Evolutionary conservation across 2,888 invertebrate genomes (phyloP), one percentile per base, ranked within the genome.

Genomic region (Rhingia rostrata): DNA sequence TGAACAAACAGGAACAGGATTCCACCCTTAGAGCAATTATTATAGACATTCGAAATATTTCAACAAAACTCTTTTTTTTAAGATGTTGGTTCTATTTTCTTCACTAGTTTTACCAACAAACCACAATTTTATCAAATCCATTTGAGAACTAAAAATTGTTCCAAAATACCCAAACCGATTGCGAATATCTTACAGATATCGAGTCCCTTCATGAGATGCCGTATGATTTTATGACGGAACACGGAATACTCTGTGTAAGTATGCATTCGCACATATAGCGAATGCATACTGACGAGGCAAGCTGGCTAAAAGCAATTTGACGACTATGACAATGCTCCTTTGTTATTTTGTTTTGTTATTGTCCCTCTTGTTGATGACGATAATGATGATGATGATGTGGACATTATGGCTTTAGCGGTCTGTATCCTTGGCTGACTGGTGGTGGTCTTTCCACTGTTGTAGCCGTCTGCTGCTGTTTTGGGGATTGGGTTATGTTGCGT

Each of bases 341-440:
- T 22, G 22, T 22, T 22, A 22, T 22, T 22, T 22, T 22, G 22
- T 22, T 63, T 67, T 61, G 72, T 61, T 67, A 61, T 61, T 66
- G 47, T 72, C 66, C 61, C 41, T 41, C 43, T 61, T 61, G 70
- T 54, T 49, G 80, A 63, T 56, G 67, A 80, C 37, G 37, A 73
- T 45, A 47, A 73, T 54, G 64, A 69, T 64, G 63, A 63, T 72
- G 83, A 66, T 78, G 63, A 72, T 83, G 73, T 78, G 73, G 83
- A 78, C 83, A 69, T 79, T 79, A 79, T 79, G 73, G 83, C 83
- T 79, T 73, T 79, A 78, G 78, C 79, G 79, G 78, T 78, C 54
- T 78, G 78, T 80, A 61, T 73, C 37, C 41, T 69, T 60, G 67
- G 47, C 74, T 63, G 54, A 35, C 54, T 75, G 56, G 75, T 64